phyloP scores from a whole-genome alignment of 1,140 invertebrate species.

The Scaptomyza hsui region DNA sequence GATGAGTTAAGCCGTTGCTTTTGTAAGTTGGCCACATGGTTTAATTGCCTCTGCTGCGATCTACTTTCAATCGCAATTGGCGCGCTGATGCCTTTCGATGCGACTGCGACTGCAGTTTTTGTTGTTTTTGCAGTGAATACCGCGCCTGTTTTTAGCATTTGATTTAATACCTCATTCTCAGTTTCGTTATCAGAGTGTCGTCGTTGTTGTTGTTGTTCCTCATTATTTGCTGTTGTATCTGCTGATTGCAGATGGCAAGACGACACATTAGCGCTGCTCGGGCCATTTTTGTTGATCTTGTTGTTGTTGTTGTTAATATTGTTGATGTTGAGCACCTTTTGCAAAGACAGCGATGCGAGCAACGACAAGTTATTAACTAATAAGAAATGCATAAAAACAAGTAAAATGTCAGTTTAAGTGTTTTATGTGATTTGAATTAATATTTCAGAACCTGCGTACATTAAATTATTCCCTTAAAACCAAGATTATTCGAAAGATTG shows the following conservation, averaged over 20 bases:
- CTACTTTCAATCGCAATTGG: constrained; percentile 65
- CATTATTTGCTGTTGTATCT: constrained; percentile 28
- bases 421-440: constrained; percentile 3
- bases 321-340: constrained; percentile 77
- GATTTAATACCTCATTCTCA: constrained; percentile 63
- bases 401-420: neutral
- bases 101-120: constrained; percentile 31
- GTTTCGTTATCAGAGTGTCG: constrained; percentile 64
- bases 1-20: constrained; percentile 78
- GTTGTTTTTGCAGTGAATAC: constrained; percentile 60
- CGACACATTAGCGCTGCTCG: constrained; percentile 24
- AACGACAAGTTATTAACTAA: constrained; percentile 68
- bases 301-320: constrained; percentile 60
- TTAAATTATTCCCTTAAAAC: too few relatives aligned
- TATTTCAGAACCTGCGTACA: too few relatives aligned
- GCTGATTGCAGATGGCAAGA: constrained; percentile 30
- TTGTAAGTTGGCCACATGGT: constrained; percentile 61
- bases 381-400: constrained; percentile 33
- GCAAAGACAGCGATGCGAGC: constrained; percentile 70
- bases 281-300: constrained; percentile 29
- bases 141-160: constrained; percentile 70
- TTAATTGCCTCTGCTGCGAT: constrained; percentile 47
- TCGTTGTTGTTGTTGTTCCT: constrained; percentile 54
- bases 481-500: too few relatives aligned
- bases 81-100: constrained; percentile 34